A percentile compares a stretch with the other conserved stretches of the same genome.
These are phyloP conservation scores for Pediacus dermestoides DNA, from an alignment of 2,888 invertebrate species.

Conservation along the genomic window DNA sequence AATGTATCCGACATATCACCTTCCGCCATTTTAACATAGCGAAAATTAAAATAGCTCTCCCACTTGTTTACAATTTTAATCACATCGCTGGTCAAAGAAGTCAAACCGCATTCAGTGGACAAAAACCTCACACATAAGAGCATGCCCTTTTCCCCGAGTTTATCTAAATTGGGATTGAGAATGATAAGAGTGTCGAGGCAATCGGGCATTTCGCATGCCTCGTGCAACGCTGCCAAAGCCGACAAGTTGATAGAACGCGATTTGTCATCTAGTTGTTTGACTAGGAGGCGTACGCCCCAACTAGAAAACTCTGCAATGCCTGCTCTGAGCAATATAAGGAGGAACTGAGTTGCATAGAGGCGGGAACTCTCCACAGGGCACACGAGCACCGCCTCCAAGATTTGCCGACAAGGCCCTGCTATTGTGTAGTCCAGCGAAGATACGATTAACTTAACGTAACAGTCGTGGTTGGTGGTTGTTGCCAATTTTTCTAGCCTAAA, in stretches of 20 bases:
- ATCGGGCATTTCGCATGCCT: conserved; percentile 87
- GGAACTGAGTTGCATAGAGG: conserved; percentile 87
- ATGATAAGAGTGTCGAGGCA: conserved; percentile 71
- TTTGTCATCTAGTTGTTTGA: conserved; percentile 80
- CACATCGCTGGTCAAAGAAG: conserved; percentile 58
- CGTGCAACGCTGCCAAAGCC: conserved; percentile 81
- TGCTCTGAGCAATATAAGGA: conserved; percentile 80
- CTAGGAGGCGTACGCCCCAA: conserved; percentile 85
- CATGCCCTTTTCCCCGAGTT: conserved; percentile 68
- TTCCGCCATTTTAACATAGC: conserved; percentile 88
- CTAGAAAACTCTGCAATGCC: conserved; percentile 69
- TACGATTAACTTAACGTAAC: conserved; percentile 89
- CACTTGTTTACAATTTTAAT: conserved; percentile 75
- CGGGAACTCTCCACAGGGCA: conserved; percentile 61
- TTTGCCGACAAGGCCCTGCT: conserved; percentile 63
- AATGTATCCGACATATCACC: conserved; percentile 83
- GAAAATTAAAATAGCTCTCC: conserved; percentile 67
- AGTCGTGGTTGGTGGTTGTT: conserved; percentile 79
- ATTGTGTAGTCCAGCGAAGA: conserved; percentile 86
- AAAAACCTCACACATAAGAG: conserved; percentile 73
- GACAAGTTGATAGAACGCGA: conserved; percentile 75
- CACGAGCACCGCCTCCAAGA: conserved; percentile 52
- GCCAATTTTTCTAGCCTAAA: conserved; percentile 76
- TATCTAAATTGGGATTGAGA: conserved; percentile 65
- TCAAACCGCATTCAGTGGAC: conserved; percentile 68